Evolutionary conservation across 2,888 invertebrate species (phyloP).

Genomic region (Endotricha flammealis): DNA sequence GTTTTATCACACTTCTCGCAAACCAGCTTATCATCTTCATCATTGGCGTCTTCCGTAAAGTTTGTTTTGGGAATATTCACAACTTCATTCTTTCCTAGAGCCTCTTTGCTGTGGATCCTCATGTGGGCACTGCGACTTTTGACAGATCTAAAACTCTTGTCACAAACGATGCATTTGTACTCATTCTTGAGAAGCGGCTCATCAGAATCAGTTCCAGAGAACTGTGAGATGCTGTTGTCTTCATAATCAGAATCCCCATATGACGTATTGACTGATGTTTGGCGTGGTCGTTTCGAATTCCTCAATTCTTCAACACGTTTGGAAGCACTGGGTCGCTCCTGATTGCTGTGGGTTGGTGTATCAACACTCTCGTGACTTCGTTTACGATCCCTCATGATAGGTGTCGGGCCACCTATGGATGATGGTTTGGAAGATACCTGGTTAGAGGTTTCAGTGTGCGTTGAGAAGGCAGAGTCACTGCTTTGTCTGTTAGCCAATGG

Average conservation of each 20-base stretch:
- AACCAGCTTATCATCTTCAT: slow-evolving; percentile 47
- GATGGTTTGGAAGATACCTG: slow-evolving; percentile 40
- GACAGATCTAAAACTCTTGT: slow-evolving; percentile 37
- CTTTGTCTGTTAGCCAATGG: slow-evolving; percentile 62
- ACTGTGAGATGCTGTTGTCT: slow-evolving; percentile 44
- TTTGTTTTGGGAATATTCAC: slow-evolving; percentile 32
- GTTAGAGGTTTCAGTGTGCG: slow-evolving; percentile 58
- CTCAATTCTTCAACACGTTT: slow-evolving; percentile 57
- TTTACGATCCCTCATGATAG: slow-evolving; percentile 43
- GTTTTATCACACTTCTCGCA: slow-evolving; percentile 60
- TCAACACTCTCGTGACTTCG: slow-evolving; percentile 56
- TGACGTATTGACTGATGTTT: slow-evolving; percentile 30
- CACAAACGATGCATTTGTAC: slow-evolving; percentile 48
- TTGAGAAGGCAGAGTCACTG: slow-evolving; percentile 70
- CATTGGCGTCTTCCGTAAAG: slow-evolving; percentile 32
- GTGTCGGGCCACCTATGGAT: slow-evolving; percentile 40
- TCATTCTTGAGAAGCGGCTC: slow-evolving; percentile 42
- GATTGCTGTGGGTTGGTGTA: slow-evolving; percentile 47
- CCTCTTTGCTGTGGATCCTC: slow-evolving; percentile 36
- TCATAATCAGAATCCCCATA: slow-evolving; percentile 58
- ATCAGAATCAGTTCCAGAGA: slow-evolving; percentile 58
- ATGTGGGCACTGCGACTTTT: slow-evolving; percentile 40
- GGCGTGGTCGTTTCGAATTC: slow-evolving; percentile 43
- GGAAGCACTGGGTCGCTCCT: slow-evolving; percentile 44
- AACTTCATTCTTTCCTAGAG: slow-evolving; percentile 15